phyloP scores from a whole-genome alignment of 1,140 invertebrate genomes.

The Battus philenor region DNA sequence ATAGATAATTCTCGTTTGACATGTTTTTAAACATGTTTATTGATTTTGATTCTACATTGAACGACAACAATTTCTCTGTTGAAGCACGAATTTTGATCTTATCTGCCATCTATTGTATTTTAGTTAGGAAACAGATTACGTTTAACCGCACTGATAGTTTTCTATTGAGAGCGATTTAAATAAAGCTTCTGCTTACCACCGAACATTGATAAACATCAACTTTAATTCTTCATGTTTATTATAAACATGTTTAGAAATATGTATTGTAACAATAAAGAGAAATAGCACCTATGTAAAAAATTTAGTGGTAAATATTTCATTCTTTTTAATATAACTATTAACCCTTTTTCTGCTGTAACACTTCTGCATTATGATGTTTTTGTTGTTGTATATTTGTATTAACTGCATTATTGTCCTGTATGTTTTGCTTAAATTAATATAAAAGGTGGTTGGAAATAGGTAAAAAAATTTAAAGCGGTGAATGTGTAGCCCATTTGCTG shows the following conservation, averaged over 20 bases:
- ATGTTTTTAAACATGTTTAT: slow-evolving; percentile 65
- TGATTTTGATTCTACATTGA: slow-evolving; percentile 37
- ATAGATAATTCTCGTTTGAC: no score
- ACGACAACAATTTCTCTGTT: slow-evolving; percentile 59
- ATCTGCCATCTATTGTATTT: slow-evolving; percentile 49
- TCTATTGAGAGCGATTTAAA: slow-evolving; percentile 28
- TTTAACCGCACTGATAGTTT: slow-evolving; percentile 31
- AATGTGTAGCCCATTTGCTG: no score
- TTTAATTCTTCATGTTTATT: slow-evolving; percentile 15
- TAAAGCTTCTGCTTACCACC: slow-evolving; percentile 22
- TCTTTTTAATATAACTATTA: no score
- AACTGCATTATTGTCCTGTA: no score
- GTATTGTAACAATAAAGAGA: slow-evolving; percentile 9
- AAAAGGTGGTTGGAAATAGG: no score
- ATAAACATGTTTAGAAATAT: slow-evolving; percentile 11
- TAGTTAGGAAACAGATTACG: slow-evolving; percentile 37
- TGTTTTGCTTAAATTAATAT: no score
- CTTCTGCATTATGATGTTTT: no score
- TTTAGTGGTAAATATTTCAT: no score
- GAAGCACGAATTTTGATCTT: slow-evolving; percentile 56
- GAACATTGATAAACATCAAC: slow-evolving; percentile 16
- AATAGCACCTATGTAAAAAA: slow-evolving; percentile 6
- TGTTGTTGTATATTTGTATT: no score
- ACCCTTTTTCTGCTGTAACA: slow-evolving; percentile 6
- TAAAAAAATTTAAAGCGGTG: no score